A percentile compares a stretch with the other conserved stretches of the same genome.
phyloP scores from a whole-genome alignment of 2,888 invertebrate species.

The Pristionchus japonicus region DNA sequence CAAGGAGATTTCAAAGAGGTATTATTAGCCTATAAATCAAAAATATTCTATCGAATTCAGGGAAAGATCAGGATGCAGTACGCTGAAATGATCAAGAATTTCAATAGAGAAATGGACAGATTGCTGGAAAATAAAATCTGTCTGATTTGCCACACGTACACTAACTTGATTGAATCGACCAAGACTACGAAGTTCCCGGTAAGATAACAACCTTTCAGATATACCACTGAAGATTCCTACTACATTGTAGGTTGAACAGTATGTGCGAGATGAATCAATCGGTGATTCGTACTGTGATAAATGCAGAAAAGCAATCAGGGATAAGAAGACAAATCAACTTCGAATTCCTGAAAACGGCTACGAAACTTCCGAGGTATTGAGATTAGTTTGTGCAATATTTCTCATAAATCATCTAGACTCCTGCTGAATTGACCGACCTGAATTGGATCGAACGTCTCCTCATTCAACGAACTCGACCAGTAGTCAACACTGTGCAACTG shows the following conservation, averaged over 20 bases:
- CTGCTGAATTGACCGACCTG: neutral
- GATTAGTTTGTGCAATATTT: neutral
- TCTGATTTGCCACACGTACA: neutral
- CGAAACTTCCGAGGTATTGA: neutral
- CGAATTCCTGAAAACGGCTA: neutral
- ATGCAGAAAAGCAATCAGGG: neutral
- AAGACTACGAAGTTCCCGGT: neutral
- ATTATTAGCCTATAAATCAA: neutral
- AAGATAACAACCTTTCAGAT: neutral
- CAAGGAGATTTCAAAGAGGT: neutral
- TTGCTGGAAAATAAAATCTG: neutral
- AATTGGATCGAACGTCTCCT: constrained; percentile 1
- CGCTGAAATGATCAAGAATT: neutral
- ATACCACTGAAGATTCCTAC: neutral
- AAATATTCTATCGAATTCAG: neutral
- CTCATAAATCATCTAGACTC: neutral
- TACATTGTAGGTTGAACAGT: neutral
- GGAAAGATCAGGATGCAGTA: neutral
- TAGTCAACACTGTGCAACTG: neutral
- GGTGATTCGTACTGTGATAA: neutral
- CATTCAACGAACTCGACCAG: neutral
- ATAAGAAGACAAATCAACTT: neutral
- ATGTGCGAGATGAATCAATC: neutral
- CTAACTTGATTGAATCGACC: neutral
- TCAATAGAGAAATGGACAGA: neutral